These are phyloP conservation scores for Heteropelma amictum DNA, from an alignment of 2,888 invertebrate genomes.

Conservation along the genomic window DNA sequence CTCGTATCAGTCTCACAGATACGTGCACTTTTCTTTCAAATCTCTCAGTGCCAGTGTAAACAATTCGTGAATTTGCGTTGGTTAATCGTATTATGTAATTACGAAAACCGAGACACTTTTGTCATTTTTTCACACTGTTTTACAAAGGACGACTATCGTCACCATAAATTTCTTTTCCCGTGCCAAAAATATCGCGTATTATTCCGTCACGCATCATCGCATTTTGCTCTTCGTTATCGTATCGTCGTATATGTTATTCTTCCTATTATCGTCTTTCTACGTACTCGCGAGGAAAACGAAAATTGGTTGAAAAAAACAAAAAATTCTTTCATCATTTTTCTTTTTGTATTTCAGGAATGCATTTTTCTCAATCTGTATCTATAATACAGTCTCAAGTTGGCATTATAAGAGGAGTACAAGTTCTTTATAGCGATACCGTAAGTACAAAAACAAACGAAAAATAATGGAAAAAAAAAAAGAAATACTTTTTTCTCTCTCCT, in stretches of 20 bases:
- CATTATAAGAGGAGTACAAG: conserved; percentile 96
- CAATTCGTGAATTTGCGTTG: conserved; percentile 61
- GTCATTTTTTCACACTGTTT: not conserved
- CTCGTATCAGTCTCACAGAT: too few relatives aligned
- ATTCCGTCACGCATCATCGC: not conserved
- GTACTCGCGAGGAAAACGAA: not conserved
- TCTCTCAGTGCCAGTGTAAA: conserved; percentile 71
- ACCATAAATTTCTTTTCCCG: too few relatives aligned
- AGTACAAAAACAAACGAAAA: conserved; percentile 68
- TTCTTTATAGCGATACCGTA: conserved; percentile 96
- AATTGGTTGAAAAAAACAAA: too few relatives aligned
- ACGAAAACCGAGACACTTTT: conserved; percentile 29
- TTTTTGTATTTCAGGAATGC: conserved; percentile 89
- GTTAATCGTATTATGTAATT: conserved; percentile 69
- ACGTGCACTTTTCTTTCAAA: too few relatives aligned
- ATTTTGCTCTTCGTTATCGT: not conserved
- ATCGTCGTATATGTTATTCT: not conserved
- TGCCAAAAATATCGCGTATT: not conserved
- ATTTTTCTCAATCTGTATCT: conserved; percentile 97
- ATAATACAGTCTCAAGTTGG: conserved; percentile 98
- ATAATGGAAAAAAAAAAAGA: not conserved
- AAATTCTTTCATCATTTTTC: conserved; percentile 39
- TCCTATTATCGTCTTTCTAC: not conserved
- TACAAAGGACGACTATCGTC: not conserved
- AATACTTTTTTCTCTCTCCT: too few relatives aligned